Percentiles rank a stretch among this genome's conserved stretches.
phyloP scores from a whole-genome alignment of 2,113 vertebrate genomes.

The Oryzias melastigma region DNA sequence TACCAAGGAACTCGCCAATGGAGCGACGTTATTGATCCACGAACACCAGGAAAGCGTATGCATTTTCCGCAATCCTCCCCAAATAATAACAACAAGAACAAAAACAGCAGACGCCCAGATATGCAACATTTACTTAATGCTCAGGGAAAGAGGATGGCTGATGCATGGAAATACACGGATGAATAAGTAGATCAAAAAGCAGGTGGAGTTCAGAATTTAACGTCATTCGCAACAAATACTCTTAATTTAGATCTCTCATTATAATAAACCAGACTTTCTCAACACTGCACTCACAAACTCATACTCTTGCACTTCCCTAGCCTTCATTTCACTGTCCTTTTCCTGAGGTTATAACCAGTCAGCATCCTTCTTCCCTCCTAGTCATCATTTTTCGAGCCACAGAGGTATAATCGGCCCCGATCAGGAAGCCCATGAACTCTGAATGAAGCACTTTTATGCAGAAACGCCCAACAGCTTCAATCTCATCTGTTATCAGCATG shows the following conservation, averaged over 20 bases:
- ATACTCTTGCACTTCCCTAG: constrained; percentile 27
- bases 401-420: constrained; percentile 70
- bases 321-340: constrained; percentile 67
- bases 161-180: constrained; percentile 7
- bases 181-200: constrained; percentile 8
- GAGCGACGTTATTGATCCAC: constrained; percentile 72
- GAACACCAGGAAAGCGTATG: constrained; percentile 58
- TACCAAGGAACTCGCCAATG: constrained; percentile 74
- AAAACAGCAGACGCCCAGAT: constrained; percentile 16
- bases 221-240: constrained; percentile 57
- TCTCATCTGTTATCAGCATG: constrained; percentile 58
- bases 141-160: constrained; percentile 11
- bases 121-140: constrained; percentile 17
- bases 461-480: constrained; percentile 70
- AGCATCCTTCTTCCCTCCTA: constrained; percentile 73
- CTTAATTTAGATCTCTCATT: constrained; percentile 62
- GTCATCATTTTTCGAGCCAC: constrained; percentile 78
- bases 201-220: constrained; percentile 29
- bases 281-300: constrained; percentile 7
- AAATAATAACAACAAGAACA: background rate
- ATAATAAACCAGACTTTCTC: constrained; percentile 39
- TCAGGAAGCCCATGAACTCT: constrained; percentile 71
- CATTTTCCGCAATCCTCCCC: constrained; percentile 30
- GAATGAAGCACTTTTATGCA: constrained; percentile 75
- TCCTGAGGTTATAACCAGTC: constrained; percentile 73